Evolutionary conservation across 2,113 vertebrate genomes (phyloP).

Genomic region (Corapipo altera): DNA sequence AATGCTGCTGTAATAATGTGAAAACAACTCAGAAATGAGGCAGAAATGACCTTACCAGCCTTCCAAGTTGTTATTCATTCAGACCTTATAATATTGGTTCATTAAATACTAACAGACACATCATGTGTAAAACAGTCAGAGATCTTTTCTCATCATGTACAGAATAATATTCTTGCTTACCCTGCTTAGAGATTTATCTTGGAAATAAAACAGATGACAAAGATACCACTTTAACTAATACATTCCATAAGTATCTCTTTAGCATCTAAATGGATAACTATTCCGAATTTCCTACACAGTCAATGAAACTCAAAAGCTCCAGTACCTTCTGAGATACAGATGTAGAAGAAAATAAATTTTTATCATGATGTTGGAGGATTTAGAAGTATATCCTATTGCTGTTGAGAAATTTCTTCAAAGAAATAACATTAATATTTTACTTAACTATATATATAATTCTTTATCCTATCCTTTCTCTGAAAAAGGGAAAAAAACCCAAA

Average conservation of each 20-base stretch:
- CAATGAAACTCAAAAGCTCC: background rate
- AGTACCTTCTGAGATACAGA: background rate
- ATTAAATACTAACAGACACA: background rate
- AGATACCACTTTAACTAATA: background rate
- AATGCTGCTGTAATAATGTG: background rate
- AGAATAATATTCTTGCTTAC: background rate
- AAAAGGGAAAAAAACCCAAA: background rate
- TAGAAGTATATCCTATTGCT: background rate
- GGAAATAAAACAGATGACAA: background rate
- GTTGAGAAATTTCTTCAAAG: background rate
- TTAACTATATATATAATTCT: background rate
- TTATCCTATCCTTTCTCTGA: background rate
- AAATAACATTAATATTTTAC: background rate
- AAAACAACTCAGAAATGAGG: background rate
- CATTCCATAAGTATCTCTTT: background rate
- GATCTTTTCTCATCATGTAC: background rate
- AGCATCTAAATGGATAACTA: background rate
- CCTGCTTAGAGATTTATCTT: background rate
- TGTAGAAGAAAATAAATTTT: background rate
- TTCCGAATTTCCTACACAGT: background rate
- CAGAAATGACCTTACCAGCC: background rate
- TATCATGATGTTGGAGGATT: background rate
- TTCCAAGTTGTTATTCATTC: background rate
- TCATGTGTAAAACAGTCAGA: background rate
- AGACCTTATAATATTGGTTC: background rate